Percentiles rank a stretch among this genome's conserved stretches.
phyloP scores from a whole-genome alignment of 1,140 invertebrate genomes.

The Drosophila mojavensis region DNA sequence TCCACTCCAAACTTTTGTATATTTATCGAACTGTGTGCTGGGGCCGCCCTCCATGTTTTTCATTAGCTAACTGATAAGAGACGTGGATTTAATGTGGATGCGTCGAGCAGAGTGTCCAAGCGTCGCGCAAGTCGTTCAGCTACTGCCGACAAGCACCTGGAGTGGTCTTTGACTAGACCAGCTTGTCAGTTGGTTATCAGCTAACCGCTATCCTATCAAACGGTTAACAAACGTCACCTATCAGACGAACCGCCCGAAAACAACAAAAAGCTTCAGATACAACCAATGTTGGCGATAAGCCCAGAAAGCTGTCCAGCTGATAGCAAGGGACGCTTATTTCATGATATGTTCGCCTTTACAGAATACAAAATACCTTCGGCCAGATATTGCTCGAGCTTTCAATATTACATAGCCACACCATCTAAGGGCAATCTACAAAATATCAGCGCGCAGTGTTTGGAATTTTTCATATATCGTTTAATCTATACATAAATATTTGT shows the following conservation, averaged over 20 bases:
- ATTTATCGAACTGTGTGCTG: conserved; percentile 78
- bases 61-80: conserved; percentile 57
- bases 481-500: too few species aligned
- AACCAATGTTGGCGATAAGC: conserved; percentile 30
- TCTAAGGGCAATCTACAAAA: too few species aligned
- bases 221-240: conserved; percentile 63
- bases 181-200: conserved; percentile 47
- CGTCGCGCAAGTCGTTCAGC: conserved; percentile 46
- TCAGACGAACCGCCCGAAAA: conserved; percentile 11
- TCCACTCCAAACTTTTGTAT: conserved; percentile 82
- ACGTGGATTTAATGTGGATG: conserved; percentile 16
- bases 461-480: too few species aligned
- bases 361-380: too few species aligned
- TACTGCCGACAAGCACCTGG: conserved; percentile 48
- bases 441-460: too few species aligned
- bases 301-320: conserved; percentile 29
- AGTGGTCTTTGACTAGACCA: conserved; percentile 5
- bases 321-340: conserved; percentile 7
- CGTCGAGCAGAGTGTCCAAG: conserved; percentile 31
- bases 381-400: too few species aligned
- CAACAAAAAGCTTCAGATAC: conserved; percentile 5
- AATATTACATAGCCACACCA: too few species aligned
- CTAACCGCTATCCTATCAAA: conserved; percentile 53
- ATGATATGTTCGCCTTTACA: not conserved
- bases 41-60: conserved; percentile 68